Evolutionary conservation across 2,797 vertebrate genomes (phyloP).

Genomic region (Etheostoma nigrum): DNA sequence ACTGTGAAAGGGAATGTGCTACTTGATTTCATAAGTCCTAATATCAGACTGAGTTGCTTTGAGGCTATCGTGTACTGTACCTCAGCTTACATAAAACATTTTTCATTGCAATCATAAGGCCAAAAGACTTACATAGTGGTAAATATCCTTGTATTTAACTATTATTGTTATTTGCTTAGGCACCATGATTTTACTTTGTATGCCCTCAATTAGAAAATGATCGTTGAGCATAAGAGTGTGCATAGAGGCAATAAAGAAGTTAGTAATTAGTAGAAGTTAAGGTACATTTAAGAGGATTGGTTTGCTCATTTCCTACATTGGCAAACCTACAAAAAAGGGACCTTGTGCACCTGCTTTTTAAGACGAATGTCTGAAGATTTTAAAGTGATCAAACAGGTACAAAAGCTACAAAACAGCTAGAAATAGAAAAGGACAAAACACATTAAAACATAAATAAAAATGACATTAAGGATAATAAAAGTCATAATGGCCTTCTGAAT

Average conservation of each 20-base stretch:
- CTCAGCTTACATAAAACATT: constrained; percentile 58
- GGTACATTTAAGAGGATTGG: constrained; percentile 16
- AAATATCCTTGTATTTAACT: constrained; percentile 65
- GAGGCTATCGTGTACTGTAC: constrained; percentile 57
- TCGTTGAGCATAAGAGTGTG: constrained; percentile 57
- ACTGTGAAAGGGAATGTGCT: constrained; percentile 54
- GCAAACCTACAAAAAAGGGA: constrained; percentile 65
- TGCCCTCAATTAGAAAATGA: constrained; percentile 48
- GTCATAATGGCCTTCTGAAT: constrained; percentile 74
- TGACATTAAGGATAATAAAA: constrained; percentile 69
- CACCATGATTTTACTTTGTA: constrained; percentile 58
- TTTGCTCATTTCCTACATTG: constrained; percentile 55
- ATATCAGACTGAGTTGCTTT: constrained; percentile 50
- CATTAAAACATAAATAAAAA: constrained; percentile 79
- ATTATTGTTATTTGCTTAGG: constrained; percentile 57
- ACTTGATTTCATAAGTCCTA: constrained; percentile 38
- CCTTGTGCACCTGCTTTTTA: constrained; percentile 54
- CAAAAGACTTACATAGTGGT: constrained; percentile 75
- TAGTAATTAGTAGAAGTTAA: constrained; percentile 28
- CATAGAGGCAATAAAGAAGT: constrained; percentile 54
- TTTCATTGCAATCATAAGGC: constrained; percentile 75
- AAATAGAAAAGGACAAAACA: constrained; percentile 68
- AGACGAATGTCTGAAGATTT: constrained; percentile 79
- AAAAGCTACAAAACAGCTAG: constrained; percentile 69
- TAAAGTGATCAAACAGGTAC: constrained; percentile 69